Percentiles rank a stretch among this genome's conserved stretches.
Conservation (phyloP, 2,888 invertebrate species). For the Minunthozetes semirufus region DNA sequence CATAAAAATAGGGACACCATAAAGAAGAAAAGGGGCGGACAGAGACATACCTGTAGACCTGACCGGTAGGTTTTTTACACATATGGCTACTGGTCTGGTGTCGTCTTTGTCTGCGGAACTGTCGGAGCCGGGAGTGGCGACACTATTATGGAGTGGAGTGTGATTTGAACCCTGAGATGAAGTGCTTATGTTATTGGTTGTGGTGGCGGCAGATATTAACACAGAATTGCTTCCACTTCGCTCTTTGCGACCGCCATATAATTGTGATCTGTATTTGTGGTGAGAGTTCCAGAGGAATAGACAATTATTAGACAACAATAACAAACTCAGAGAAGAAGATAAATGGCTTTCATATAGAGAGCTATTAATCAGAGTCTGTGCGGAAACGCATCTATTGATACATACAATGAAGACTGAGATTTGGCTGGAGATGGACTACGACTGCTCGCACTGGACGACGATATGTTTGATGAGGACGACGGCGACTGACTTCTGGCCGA, state of each 20-base stretch:
- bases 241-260: conserved; percentile 22
- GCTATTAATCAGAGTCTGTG: neutral
- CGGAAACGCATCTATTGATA: neutral
- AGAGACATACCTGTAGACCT: conserved; percentile 58
- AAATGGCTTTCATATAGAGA: neutral
- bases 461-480: conserved; percentile 43
- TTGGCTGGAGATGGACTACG: conserved; percentile 48
- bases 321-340: neutral
- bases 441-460: conserved; percentile 49
- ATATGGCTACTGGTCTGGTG: conserved; percentile 74
- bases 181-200: conserved; percentile 15
- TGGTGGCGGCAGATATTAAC: conserved; percentile 14
- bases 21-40: too few relatives aligned
- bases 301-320: neutral
- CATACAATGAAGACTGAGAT: conserved; percentile 42
- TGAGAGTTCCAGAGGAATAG: neutral
- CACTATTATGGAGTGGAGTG: conserved; percentile 22
- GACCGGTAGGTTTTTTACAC: conserved; percentile 80
- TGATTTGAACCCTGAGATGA: conserved; percentile 26
- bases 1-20: too few relatives aligned
- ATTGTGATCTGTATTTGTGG: neutral
- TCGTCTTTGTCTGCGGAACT: conserved; percentile 57
- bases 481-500: conserved; percentile 45
- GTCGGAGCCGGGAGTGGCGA: conserved; percentile 29
- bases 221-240: conserved; percentile 10